These are phyloP conservation scores for Peucedramus taeniatus DNA, from an alignment of 2,113 vertebrate species.

Conservation along the genomic window DNA sequence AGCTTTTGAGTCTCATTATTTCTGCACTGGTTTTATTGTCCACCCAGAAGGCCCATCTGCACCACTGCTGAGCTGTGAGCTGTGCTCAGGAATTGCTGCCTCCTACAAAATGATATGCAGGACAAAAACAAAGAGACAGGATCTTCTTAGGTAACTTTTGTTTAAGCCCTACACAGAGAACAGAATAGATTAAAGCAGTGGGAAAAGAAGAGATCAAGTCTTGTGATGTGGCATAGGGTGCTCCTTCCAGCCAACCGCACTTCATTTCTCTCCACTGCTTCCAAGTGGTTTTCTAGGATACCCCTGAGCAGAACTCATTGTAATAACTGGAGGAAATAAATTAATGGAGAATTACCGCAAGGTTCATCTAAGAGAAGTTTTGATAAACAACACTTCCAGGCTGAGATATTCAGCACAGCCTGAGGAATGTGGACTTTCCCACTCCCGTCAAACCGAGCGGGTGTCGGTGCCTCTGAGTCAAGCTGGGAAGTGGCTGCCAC, in stretches of 20 bases:
- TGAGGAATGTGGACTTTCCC: slow-evolving; percentile 58
- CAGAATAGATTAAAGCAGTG: slow-evolving; percentile 61
- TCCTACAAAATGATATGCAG: slow-evolving; percentile 26
- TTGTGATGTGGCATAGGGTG: slow-evolving; percentile 43
- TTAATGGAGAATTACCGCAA: slow-evolving; percentile 62
- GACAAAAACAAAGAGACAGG: slow-evolving; percentile 50
- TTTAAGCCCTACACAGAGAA: slow-evolving; percentile 50
- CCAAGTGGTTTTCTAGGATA: slow-evolving; percentile 64
- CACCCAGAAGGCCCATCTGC: not conserved
- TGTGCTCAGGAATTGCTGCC: not conserved
- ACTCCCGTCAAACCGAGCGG: not conserved
- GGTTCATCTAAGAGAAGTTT: slow-evolving; percentile 49
- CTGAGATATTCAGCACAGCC: slow-evolving; percentile 48
- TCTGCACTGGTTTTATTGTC: not conserved
- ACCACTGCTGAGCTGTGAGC: not conserved
- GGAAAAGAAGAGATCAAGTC: slow-evolving; percentile 44
- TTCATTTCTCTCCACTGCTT: slow-evolving; percentile 35
- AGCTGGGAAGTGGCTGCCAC: slow-evolving; percentile 20
- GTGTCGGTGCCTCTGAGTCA: not conserved
- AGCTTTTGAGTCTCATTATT: not conserved
- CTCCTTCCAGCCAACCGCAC: slow-evolving; percentile 56
- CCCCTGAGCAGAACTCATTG: slow-evolving; percentile 63
- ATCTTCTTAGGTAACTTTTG: slow-evolving; percentile 58
- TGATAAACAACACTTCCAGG: slow-evolving; percentile 68
- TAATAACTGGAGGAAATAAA: slow-evolving; percentile 68